phyloP scores from a whole-genome alignment of 92 coral and sea anemone species.

The Diadumene lineata region DNA sequence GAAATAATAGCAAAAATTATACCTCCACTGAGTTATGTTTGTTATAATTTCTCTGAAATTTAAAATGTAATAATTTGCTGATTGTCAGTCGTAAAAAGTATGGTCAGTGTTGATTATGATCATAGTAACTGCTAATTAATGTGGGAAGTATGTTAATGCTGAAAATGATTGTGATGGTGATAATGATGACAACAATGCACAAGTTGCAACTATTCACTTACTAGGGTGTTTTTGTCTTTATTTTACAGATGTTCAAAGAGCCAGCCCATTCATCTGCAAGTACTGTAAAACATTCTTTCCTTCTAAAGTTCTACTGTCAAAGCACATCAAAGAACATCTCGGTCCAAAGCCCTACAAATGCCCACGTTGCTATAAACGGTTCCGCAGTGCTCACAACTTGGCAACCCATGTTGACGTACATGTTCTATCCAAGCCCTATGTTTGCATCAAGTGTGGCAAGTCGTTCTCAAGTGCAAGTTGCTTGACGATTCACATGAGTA shows the following conservation, averaged over 20 bases:
- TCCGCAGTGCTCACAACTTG: background rate
- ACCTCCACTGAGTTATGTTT: no score
- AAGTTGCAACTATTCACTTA: background rate
- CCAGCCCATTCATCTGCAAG: constrained; percentile 18
- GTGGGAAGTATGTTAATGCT: no score
- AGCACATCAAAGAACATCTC: constrained; percentile 22
- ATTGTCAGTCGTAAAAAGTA: no score
- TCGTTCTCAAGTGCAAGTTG: constrained; percentile 10
- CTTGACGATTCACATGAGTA: constrained; percentile 17
- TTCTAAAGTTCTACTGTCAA: background rate
- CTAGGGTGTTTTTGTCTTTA: background rate
- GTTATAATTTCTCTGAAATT: no score
- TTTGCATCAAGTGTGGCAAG: constrained; percentile 35
- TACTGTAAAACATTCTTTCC: constrained; percentile 19
- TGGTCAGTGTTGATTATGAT: no score
- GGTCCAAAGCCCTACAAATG: constrained; percentile 13
- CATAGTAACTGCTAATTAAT: no score
- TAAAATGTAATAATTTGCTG: no score
- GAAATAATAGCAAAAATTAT: no score
- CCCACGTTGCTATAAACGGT: constrained; percentile 28
- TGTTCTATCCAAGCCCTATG: constrained; percentile 10
- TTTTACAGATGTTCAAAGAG: background rate
- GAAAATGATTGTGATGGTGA: background rate
- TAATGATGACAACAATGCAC: background rate
- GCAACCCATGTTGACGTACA: constrained; percentile 27